Evolutionary conservation across 1,140 invertebrate species (phyloP), one percentile per base, ranked within the genome.

Genomic region (Chionoecetes opilio): DNA sequence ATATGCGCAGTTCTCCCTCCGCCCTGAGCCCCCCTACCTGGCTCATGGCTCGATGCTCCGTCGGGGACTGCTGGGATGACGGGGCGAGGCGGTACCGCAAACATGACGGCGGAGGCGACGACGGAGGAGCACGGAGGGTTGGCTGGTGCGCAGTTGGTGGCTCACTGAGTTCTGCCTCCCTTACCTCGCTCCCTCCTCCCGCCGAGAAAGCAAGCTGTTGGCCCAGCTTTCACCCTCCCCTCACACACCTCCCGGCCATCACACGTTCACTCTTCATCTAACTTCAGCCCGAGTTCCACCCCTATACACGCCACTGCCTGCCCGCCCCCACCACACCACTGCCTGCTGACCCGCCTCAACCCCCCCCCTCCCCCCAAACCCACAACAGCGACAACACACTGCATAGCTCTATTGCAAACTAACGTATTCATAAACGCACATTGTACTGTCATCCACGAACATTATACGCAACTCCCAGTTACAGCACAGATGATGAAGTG

Each of bases 81-180:
- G 63, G 63, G 63, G 63, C 63, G 63, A 75, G 63, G 46, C 46
- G 46, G 46, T 53, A 53, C 46, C 46, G 46, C 63, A 75, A 75
- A 75, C 63, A 75, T 75, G 63, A 75, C 63, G 63, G 63, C 63
- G 63, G n/a, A 75, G 63, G 63, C 63, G 63, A n/a, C 63, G 38
- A 29, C 31, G 31, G 46, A 75, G 46, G 9, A 32, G 31, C 5
- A 75, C n/a, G 34, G 37, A 34, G 32, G 32, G n/a, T 9, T 26
- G 32, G 89, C 35, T 91, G 89, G 89, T 91, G 89, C 41, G 89
- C 89, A 75, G 89, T 91, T 91, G 89, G 53, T 53, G 29, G 53
- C 89, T 75, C 29, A 91, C 89, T 75, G 31, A 75, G 63, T 75
- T 75, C 63, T 75, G 63, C 63, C 63, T 75, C 63, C 63, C 46